These are phyloP conservation scores for Seira musarum DNA, from an alignment of 2,888 invertebrate species.

Conservation along the genomic window DNA sequence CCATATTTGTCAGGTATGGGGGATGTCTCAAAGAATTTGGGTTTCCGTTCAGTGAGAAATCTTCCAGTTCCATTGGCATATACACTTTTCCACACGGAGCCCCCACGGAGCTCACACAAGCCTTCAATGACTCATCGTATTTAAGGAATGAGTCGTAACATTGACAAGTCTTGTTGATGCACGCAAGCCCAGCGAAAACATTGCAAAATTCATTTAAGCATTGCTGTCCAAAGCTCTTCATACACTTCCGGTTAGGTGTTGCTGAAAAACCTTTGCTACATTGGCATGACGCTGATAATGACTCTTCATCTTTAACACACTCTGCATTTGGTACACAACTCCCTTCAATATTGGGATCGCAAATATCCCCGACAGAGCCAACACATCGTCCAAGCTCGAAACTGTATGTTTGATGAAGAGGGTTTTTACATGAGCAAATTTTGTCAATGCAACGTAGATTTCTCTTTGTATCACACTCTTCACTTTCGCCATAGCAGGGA, in stretches of 20 bases:
- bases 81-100: constrained; percentile 55
- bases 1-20: constrained; percentile 23
- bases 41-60: constrained; percentile 41
- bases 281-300: constrained; percentile 1
- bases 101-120: constrained; percentile 43
- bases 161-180: constrained; percentile 41
- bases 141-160: constrained; percentile 58
- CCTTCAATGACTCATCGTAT: constrained; percentile 36
- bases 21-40: constrained; percentile 1
- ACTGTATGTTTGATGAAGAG: constrained; percentile 51
- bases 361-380: constrained; percentile 53
- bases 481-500: constrained; percentile 52
- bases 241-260: constrained; percentile 50
- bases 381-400: constrained; percentile 49
- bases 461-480: constrained; percentile 45
- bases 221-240: constrained; percentile 43
- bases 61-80: constrained; percentile 48
- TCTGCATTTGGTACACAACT: constrained; percentile 43
- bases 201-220: constrained; percentile 59
- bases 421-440: constrained; percentile 51
- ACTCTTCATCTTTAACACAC: constrained; percentile 24
- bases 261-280: constrained; percentile 43
- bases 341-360: constrained; percentile 21
- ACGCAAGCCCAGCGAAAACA: constrained; percentile 51
- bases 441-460: constrained; percentile 56